Percentiles rank a stretch among this genome's conserved stretches.
These are phyloP conservation scores for Torymus auratus DNA, from an alignment of 2,888 invertebrate genomes.

Conservation along the genomic window DNA sequence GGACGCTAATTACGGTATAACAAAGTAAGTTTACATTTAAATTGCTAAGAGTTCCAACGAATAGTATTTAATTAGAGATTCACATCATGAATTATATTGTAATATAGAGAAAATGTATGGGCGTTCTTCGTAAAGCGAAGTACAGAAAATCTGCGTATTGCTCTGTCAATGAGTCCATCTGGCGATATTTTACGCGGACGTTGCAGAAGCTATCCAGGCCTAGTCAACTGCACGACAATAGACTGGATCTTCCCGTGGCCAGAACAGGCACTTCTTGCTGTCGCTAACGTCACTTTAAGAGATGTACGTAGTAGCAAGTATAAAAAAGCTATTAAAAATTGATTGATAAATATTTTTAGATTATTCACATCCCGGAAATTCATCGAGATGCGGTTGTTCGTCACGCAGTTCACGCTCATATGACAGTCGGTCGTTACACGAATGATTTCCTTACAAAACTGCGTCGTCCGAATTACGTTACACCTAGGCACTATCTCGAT, in stretches of 20 bases:
- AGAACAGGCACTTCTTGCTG: constrained; percentile 90
- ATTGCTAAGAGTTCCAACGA: not conserved
- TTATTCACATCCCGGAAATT: constrained; percentile 82
- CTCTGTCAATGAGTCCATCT: constrained; percentile 92
- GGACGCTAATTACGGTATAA: constrained; percentile 84
- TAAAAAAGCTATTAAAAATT: constrained; percentile 4
- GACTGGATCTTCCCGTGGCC: constrained; percentile 98
- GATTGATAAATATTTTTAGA: constrained; percentile 75
- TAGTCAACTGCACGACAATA: constrained; percentile 94
- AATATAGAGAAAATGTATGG: constrained; percentile 88
- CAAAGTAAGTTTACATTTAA: constrained; percentile 79
- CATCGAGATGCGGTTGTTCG: constrained; percentile 85
- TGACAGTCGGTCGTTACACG: constrained; percentile 85
- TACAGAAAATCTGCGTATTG: constrained; percentile 91
- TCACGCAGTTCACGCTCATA: constrained; percentile 92
- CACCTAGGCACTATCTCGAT: constrained; percentile 94
- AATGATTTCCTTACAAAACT: constrained; percentile 85
- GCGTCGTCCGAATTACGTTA: constrained; percentile 90
- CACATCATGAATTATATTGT: constrained; percentile 11
- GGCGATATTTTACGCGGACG: constrained; percentile 89
- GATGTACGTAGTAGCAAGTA: constrained; percentile 80
- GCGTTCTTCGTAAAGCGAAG: constrained; percentile 87
- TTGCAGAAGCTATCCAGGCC: constrained; percentile 93
- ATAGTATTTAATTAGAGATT: not conserved
- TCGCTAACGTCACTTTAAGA: constrained; percentile 89